Conservation (phyloP, 1,140 invertebrate species). For the Araneus ventricosus region DNA sequence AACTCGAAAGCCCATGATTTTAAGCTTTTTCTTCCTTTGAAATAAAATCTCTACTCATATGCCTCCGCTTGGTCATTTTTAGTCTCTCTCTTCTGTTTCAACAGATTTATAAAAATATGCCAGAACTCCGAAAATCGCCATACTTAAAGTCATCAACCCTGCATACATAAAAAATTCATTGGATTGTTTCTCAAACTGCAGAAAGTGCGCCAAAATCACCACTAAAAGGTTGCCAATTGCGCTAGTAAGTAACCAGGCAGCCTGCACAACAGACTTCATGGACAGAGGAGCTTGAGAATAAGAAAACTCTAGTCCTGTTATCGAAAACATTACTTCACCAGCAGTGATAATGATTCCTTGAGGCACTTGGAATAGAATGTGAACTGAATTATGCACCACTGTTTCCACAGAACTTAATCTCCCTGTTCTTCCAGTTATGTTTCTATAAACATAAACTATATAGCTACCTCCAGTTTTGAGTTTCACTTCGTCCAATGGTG, state of each 20-base stretch:
- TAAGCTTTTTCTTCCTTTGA: no score
- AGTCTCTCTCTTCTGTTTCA: no score
- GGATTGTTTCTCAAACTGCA: constrained; percentile 82
- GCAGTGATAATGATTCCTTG: constrained; percentile 92
- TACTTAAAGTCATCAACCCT: constrained; percentile 89
- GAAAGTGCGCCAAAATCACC: constrained; percentile 76
- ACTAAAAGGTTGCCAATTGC: constrained; percentile 88
- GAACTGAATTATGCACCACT: neutral
- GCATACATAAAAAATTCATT: constrained; percentile 94
- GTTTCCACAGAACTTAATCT: neutral
- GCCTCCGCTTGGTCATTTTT: no score
- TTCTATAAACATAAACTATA: neutral
- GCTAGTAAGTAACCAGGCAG: constrained; percentile 92
- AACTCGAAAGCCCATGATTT: no score
- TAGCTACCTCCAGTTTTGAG: neutral
- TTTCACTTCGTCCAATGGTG: neutral
- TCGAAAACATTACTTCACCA: constrained; percentile 92
- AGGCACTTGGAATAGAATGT: neutral
- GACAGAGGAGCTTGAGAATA: constrained; percentile 90
- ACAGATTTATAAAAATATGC: constrained; percentile 82
- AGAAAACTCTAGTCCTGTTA: constrained; percentile 94
- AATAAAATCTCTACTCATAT: no score
- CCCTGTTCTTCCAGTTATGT: neutral
- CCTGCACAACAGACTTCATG: constrained; percentile 95
- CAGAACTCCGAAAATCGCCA: constrained; percentile 89